phyloP scores from a whole-genome alignment of 1,140 invertebrate species.

The Drosophila malerkotliana region DNA sequence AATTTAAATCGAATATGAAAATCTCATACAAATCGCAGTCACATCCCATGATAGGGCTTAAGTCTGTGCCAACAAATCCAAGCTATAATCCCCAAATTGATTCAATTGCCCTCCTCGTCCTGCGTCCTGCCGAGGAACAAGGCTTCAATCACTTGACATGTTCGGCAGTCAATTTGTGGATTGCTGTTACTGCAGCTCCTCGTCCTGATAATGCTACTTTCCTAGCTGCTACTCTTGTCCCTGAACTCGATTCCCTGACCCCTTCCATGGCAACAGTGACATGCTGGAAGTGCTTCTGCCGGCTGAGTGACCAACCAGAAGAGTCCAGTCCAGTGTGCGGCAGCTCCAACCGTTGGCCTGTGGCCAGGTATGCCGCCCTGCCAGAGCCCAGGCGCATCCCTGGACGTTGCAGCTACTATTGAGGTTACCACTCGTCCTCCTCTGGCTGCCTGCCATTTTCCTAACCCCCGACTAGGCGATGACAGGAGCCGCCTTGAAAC shows the following conservation, averaged over 20 bases:
- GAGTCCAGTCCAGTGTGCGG: constrained; percentile 24
- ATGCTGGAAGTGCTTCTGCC: constrained; percentile 25
- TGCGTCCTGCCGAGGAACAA: constrained; percentile 1
- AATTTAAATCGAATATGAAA: neutral
- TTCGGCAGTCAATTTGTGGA: constrained; percentile 51
- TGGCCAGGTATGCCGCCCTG: constrained; percentile 34
- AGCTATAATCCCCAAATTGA: constrained; percentile 17
- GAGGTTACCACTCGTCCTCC: constrained; percentile 9
- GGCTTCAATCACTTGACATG: constrained; percentile 49
- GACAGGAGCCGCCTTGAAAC: constrained; percentile 36
- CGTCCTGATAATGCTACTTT: constrained; percentile 41
- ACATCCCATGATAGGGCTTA: constrained; percentile 1
- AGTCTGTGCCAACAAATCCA: neutral
- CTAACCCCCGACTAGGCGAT: constrained; percentile 33
- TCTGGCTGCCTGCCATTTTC: constrained; percentile 19
- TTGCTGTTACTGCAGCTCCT: constrained; percentile 22
- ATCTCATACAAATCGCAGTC: neutral
- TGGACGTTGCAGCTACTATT: constrained; percentile 21
- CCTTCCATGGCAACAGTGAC: constrained; percentile 14
- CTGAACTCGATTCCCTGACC: neutral
- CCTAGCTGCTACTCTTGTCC: neutral
- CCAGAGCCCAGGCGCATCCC: constrained; percentile 31
- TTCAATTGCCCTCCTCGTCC: constrained; percentile 23
- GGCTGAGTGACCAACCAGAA: constrained; percentile 22
- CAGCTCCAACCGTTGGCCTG: constrained; percentile 19